phyloP scores from a whole-genome alignment of 2,888 invertebrate species.

The Nasonovia ribisnigri region DNA sequence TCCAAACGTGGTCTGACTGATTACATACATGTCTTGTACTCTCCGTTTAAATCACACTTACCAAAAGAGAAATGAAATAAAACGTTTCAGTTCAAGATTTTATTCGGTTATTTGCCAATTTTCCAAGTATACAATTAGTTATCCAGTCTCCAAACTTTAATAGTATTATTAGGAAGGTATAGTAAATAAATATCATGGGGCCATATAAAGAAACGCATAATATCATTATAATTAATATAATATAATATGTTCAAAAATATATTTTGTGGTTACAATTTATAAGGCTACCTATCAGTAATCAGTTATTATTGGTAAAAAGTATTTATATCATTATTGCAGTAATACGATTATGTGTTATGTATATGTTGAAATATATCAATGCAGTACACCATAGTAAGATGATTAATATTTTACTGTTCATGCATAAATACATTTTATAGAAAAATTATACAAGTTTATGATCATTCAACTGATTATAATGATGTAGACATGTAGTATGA shows the following conservation, averaged over 20 bases:
- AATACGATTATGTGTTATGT: neutral
- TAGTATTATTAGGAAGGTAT: neutral
- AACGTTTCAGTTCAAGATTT: neutral
- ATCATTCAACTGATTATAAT: too few species aligned
- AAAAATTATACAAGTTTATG: too few species aligned
- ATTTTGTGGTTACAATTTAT: neutral
- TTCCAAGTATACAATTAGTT: neutral
- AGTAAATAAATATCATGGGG: neutral
- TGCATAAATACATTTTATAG: too few species aligned
- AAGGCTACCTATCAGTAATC: neutral
- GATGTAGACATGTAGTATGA: too few species aligned
- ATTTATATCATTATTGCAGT: neutral
- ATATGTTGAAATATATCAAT: neutral
- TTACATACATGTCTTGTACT: neutral
- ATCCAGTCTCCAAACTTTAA: neutral
- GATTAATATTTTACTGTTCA: neutral
- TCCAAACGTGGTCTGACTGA: slow-evolving; percentile 18
- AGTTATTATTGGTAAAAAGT: neutral
- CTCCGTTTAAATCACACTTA: neutral
- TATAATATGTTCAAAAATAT: neutral
- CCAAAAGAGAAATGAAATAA: neutral
- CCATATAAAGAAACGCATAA: neutral
- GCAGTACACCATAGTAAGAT: neutral
- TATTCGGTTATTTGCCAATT: neutral
- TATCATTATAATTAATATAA: neutral